A percentile compares a stretch with the other conserved stretches of the same genome.
phyloP scores from a whole-genome alignment of 2,113 vertebrate genomes.

The Macrotus californicus region DNA sequence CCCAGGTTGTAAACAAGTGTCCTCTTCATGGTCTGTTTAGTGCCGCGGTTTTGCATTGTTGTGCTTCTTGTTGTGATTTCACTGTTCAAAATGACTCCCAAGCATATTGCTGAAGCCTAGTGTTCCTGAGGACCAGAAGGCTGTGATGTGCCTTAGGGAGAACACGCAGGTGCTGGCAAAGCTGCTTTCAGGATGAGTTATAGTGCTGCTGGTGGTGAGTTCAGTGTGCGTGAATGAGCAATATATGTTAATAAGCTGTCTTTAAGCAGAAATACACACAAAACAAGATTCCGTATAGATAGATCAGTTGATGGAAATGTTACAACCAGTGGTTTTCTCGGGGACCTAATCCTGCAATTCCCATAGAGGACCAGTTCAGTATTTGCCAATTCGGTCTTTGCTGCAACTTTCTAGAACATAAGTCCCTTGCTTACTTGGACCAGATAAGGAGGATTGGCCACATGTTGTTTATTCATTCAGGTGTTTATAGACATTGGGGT shows the following conservation, averaged over 20 bases:
- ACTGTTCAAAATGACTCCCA: background rate
- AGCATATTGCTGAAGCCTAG: background rate
- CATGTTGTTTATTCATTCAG: background rate
- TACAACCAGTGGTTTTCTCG: accelerated
- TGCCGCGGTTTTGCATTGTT: background rate
- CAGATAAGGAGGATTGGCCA: background rate
- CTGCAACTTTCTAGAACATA: background rate
- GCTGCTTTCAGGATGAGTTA: background rate
- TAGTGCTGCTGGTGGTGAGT: accelerated
- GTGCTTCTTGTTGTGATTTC: background rate
- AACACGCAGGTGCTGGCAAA: background rate
- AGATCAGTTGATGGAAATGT: background rate
- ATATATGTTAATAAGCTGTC: background rate
- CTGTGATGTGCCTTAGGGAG: background rate
- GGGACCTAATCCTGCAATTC: background rate
- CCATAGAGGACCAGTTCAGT: background rate
- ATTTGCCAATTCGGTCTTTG: background rate
- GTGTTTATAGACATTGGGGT: background rate
- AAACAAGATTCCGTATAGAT: background rate
- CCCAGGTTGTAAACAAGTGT: background rate
- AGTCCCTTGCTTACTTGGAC: background rate
- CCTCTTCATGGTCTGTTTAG: background rate
- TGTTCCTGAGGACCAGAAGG: background rate
- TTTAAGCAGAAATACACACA: background rate
- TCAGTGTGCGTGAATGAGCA: background rate